Evolutionary conservation across 2,113 vertebrate genomes (phyloP), one percentile per base, ranked within the genome.

Genomic region (Sterna hirundo): DNA sequence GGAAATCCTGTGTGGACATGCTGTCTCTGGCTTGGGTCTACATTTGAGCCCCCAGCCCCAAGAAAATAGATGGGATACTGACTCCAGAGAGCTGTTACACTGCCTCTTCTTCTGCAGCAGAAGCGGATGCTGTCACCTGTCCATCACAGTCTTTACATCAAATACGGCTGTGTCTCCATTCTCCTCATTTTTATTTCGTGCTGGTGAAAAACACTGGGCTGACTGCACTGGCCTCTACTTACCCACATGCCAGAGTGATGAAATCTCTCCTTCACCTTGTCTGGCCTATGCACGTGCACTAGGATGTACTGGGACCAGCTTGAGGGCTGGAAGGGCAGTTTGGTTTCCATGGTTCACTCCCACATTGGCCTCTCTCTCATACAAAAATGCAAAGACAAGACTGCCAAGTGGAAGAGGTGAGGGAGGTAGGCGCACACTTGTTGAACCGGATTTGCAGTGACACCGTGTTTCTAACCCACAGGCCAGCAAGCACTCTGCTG

Each of bases 361-460:
- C 65, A 52, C 60, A n/a, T 69, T 8, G n/a, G 74, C 46, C 49
- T 80, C 66, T 77, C 58, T 83, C 70, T 77, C 62, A 19, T 70
- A 32, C 40, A 69, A 94, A 89, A 94, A 65, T 13, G 49, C 25
- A 46, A 65, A 65, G 88, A 76, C 40, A 82, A 83, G 66, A 5
- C 65, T 83, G 93, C 70, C 78, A 80, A 83, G 64, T 89, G 65
- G 81, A 86, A 86, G 91, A 94, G 91, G 91, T 51, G 86, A 91
- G 82, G 84, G 62, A 91, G 49, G 65, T 38, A 54, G 71, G 79
- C 0, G 0, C 46, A 51, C 62, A 55, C 77, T 94, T 15, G 81
- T 51, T 47, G 32, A 80, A 89, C 89, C 0, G 9, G 93, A 77
- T 91, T 58, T 44, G 70, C 83, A 83, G 78, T 42, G 89, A 93